These are phyloP conservation scores for Saccostrea cuccullata DNA, from an alignment of 1,140 invertebrate species.

Conservation along the genomic window DNA sequence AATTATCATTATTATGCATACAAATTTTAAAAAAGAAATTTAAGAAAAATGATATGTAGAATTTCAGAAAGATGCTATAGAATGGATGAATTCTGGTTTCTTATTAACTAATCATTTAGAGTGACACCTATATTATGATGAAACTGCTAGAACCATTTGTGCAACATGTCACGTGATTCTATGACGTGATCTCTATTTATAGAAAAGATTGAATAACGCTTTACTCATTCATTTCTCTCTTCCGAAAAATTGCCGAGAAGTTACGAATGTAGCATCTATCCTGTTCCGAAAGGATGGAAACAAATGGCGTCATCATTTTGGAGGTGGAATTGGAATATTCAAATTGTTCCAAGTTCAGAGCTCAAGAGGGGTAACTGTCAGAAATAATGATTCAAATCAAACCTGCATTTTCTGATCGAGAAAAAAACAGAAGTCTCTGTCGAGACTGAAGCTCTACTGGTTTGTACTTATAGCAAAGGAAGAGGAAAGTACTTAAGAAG, in stretches of 20 bases:
- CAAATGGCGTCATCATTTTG: not conserved
- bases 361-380: too few species aligned
- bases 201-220: not conserved
- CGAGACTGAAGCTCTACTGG: too few species aligned
- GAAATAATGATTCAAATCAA: too few species aligned
- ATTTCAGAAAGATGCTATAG: conserved; percentile 5
- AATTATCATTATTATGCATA: not conserved
- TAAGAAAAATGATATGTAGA: not conserved
- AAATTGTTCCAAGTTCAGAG: too few species aligned
- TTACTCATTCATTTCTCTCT: not conserved
- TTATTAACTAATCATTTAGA: too few species aligned
- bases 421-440: too few species aligned
- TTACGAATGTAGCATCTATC: not conserved
- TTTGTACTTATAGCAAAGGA: too few species aligned
- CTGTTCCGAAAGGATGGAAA: not conserved
- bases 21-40: not conserved
- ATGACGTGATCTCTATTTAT: conserved; percentile 3
- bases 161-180: not conserved
- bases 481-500: too few species aligned
- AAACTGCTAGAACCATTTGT: not conserved
- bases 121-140: not conserved
- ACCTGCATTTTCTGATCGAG: too few species aligned
- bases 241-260: not conserved
- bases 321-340: too few species aligned
- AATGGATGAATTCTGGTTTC: not conserved